Evolutionary conservation across 2,888 invertebrate genomes (phyloP), one percentile per base, ranked within the genome.

Genomic region (Pilophorus perplexus): DNA sequence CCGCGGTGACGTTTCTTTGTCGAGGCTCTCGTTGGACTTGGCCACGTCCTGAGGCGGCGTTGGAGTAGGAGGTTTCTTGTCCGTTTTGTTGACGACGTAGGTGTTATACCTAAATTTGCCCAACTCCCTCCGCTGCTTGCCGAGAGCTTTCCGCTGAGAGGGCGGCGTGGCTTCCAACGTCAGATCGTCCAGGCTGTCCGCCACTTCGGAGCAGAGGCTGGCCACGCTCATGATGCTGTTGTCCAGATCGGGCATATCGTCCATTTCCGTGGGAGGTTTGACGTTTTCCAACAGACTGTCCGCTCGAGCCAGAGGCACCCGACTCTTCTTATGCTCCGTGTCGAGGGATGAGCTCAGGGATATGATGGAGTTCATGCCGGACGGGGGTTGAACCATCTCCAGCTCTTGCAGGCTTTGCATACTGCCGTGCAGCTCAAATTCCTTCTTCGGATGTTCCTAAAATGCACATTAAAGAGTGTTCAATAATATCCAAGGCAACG

Each of bases 191-290:
- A 52, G 40, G 28, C 64, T 65, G 59, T 89, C 89, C 0, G 83
- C 87, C 2, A 87, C 82, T 77, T 91, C 91, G 0, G 72, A 72
- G 18, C 65, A 68, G 88, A 90, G 23, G 75, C 91, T 92, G 0
- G 88, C 87, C 0, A 92, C 88, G 64, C 91, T 92, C 12, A 88
- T 79, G 85, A 91, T 89, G 71, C 91, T 92, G 69, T 85, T 85
- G 71, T 88, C 88, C 83, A 89, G 84, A 72, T 93, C 92, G 1
- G 83, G 73, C 3, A 87, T 76, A 72, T 70, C 70, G 14, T 70
- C 70, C 68, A 70, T 67, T n/a, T 68, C 70, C 40, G 70, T 64
- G 0, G 70, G 70, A 3, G 70, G 70, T 20, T 46, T 52, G 0
- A 68, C 68, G 64, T 67, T 69, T 52, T 52, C 68, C 20, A 67